Evolutionary conservation across 2,888 invertebrate genomes (phyloP), one percentile per base, ranked within the genome.

Genomic region (Sphaeridia pumilis): DNA sequence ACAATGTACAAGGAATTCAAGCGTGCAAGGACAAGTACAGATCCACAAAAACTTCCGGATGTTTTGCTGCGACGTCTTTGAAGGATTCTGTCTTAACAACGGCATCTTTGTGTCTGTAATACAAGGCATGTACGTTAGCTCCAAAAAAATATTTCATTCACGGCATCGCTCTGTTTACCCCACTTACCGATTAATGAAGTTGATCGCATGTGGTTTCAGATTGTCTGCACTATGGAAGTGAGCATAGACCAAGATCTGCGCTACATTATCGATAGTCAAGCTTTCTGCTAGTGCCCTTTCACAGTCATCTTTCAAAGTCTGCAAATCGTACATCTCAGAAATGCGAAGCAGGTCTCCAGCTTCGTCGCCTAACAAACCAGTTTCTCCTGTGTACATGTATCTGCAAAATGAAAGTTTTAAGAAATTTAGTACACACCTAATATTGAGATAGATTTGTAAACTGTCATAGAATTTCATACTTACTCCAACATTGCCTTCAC

Each of bases 11-110:
- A n/a, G n/a, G n/a, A n/a, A n/a, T n/a, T n/a, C n/a, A n/a, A n/a
- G n/a, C n/a, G n/a, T n/a, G n/a, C n/a, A n/a, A n/a, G n/a, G 62
- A 62, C 2, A 64, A 45, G 47, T 63, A 64, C 12, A 64, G 54
- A 36, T 64, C 62, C 12, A 64, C 64, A 41, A 64, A 64, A n/a
- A 63, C 60, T 12, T 57, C 58, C 4, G 63, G 55, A 36, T 63
- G 58, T 1, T 60, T 56, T 5, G 54, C 46, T 7, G 59, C 57
- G 0, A 63, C 60, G 38, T 60, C 41, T 7, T 55, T 47, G 49
- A 65, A 65, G 4, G 60, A 53, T 24, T 57, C 52, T 1, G 63
- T 65, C 27, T 61, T 61, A 22, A 38, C 44, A 0, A 65, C 62
- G 4, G 60, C 62, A 2, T 63, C 63, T 27, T 65, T 65, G 46